These are phyloP conservation scores for Sorex maritimensis DNA, from an alignment of 2,797 vertebrate genomes.

Conservation along the genomic window DNA sequence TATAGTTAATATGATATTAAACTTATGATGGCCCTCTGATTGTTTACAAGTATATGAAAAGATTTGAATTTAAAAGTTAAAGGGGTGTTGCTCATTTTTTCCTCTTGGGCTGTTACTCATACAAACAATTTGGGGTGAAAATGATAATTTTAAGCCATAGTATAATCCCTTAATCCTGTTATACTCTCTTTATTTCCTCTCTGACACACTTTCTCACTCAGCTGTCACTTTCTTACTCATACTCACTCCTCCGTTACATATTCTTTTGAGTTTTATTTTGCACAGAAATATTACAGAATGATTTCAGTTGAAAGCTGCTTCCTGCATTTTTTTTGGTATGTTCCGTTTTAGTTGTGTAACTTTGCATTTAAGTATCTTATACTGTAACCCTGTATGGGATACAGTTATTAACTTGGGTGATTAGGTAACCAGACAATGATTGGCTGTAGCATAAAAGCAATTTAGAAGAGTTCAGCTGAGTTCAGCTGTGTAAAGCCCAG, in stretches of 20 bases:
- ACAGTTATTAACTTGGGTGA: conserved; percentile 84
- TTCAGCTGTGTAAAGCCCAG: conserved; percentile 84
- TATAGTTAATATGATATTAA: neutral
- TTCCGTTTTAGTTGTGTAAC: conserved; percentile 78
- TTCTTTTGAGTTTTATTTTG: conserved; percentile 60
- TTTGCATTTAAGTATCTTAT: conserved; percentile 67
- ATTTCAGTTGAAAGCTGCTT: conserved; percentile 52
- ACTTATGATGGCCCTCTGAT: too few species aligned
- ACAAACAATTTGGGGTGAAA: conserved; percentile 10
- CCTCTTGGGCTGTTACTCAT: neutral
- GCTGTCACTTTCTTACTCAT: too few species aligned
- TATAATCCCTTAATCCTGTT: neutral
- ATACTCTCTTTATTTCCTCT: neutral
- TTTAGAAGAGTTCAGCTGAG: conserved; percentile 86
- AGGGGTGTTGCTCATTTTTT: neutral
- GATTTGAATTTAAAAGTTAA: neutral
- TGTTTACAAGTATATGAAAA: neutral
- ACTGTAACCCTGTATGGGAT: conserved; percentile 75
- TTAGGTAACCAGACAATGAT: conserved; percentile 83
- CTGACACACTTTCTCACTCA: neutral
- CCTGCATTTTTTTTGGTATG: conserved; percentile 86
- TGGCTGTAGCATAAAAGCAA: conserved; percentile 86
- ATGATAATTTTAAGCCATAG: conserved; percentile 16
- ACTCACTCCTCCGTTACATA: neutral
- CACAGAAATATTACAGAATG: conserved; percentile 74